Conservation (phyloP, 2,797 vertebrate species). For the Onychomys leucogaster region DNA sequence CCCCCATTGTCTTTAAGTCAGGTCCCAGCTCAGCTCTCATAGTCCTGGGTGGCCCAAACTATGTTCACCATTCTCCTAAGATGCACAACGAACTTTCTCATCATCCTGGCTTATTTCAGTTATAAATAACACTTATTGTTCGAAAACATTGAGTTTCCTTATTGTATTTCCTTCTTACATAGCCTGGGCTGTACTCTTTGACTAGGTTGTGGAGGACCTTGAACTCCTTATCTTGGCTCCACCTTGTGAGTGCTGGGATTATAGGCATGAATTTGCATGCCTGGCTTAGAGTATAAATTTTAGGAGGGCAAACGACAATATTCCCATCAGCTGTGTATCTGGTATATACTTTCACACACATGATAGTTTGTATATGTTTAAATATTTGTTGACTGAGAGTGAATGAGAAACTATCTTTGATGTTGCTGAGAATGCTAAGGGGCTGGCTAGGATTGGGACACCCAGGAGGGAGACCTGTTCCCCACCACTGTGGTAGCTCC, state of each 20-base stretch:
- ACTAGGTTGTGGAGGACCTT: not conserved
- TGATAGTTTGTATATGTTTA: not conserved
- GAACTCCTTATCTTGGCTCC: not conserved
- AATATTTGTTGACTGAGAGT: slow-evolving; percentile 17
- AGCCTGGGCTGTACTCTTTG: not conserved
- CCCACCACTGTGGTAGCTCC: slow-evolving; percentile 5
- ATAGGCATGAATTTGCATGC: not conserved
- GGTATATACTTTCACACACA: not conserved
- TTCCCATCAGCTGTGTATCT: slow-evolving; percentile 11
- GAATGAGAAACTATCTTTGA: not conserved
- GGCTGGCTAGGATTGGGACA: not conserved
- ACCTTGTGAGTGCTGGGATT: not conserved
- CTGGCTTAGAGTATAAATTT: not conserved
- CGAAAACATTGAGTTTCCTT: not conserved
- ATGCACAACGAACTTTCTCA: not conserved
- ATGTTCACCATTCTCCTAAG: not conserved
- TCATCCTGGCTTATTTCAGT: slow-evolving; percentile 30
- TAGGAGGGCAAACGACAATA: slow-evolving; percentile 28
- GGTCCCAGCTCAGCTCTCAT: not conserved
- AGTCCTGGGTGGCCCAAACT: not conserved
- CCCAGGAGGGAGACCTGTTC: not conserved
- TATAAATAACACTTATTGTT: slow-evolving; percentile 43
- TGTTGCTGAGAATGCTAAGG: not conserved
- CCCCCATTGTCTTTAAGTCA: not conserved
- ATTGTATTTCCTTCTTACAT: not conserved